Base-by-base conservation (phyloP, 2,888 invertebrate species). In the Xanthostigma xanthostigma region DNA sequence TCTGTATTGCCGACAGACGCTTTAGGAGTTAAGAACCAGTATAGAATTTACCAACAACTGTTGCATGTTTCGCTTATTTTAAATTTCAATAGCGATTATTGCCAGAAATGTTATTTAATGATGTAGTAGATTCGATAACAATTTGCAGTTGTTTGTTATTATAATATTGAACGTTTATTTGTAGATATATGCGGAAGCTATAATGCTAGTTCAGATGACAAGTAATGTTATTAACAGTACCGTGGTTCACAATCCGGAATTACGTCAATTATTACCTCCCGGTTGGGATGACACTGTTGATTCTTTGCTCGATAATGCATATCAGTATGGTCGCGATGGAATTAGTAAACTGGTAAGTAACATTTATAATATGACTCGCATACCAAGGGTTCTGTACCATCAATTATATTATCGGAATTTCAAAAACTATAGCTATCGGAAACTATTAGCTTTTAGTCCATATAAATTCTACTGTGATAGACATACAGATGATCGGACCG, bases 171-270 rank as follows among this genome's bases (percentile, higher is more conserved):
- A 10, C 13, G 4, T 41, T 42, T 45, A 52, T 52, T 53, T 72
- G 3, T 68, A 94, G 87, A 84, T 94, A 59, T 95, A 96, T 65
- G 85, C 88, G 0, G 96, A 96, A 71, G 90, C 90, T 2, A 86
- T 94, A 65, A 90, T 93, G 60, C 76, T 96, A 48, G 82, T 94
- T 11, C 86, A 91, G 63, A 74, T 94, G 51, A 85, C 87, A 38
- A 87, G 90, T 51, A 91, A 89, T 64, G 74, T 94, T 8, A 75
- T 93, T 34, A 93, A 94, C 68, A 82, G 84, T 58, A 91, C 92
- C 0, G 79, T 91, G 44, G 84, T 91, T 8, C 84, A 90, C 61
- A 88, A 94, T 68, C 90, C 93, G 36, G 91, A 92, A 59, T 69
- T 87, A 48, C 77, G 83, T 56, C 81, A 84, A 59, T 78, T 90